These are phyloP conservation scores for Dicentrarchus labrax DNA, from an alignment of 2,113 vertebrate genomes.

Conservation along the genomic window DNA sequence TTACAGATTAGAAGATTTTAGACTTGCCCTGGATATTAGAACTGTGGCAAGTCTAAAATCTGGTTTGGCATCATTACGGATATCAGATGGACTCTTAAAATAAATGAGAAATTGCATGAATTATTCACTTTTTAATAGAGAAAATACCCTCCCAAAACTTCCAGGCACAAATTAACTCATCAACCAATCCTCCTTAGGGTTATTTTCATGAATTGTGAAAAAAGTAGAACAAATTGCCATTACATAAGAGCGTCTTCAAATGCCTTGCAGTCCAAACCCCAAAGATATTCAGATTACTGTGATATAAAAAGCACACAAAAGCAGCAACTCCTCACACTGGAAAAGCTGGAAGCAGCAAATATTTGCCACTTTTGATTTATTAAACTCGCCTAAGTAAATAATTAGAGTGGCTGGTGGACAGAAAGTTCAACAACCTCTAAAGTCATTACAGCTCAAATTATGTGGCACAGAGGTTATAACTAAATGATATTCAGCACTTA, in stretches of 20 bases:
- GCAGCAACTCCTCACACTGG: neutral
- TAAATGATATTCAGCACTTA: neutral
- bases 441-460: neutral
- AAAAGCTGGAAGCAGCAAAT: neutral
- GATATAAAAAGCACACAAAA: neutral
- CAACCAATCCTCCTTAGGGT: neutral
- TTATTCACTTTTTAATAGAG: neutral
- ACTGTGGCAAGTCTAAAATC: neutral
- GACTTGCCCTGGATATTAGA: neutral
- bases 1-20: neutral
- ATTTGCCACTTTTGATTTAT: too few species aligned
- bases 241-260: neutral
- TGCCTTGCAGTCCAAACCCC: neutral
- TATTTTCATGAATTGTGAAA: too few species aligned
- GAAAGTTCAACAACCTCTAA: neutral
- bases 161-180: too few species aligned
- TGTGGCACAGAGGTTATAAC: conserved; percentile 7
- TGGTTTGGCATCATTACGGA: neutral
- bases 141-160: neutral
- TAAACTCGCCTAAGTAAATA: neutral
- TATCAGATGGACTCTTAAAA: neutral
- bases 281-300: neutral
- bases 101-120: neutral
- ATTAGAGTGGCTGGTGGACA: neutral
- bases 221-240: neutral